Evolutionary conservation across 2,888 invertebrate genomes (phyloP), one percentile per base, ranked within the genome.

Genomic region (Agrotis exclamationis): DNA sequence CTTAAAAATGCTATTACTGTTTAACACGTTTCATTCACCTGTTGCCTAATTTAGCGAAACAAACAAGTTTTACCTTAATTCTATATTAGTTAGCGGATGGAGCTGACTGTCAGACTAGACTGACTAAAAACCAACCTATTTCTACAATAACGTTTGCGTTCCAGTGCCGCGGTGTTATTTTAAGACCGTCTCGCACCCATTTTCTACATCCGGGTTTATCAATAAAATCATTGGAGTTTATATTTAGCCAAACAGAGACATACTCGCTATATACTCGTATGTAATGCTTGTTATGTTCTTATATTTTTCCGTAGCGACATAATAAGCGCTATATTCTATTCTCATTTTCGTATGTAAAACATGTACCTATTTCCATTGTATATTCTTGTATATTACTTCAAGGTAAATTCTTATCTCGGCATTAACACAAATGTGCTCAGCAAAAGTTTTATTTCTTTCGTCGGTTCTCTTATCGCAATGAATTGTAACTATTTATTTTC

Each of bases 401-500:
- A 81, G 81, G 65, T 47, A 53, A 64, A 1, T 39, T 75, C 50
- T 80, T 80, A 77, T 77, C 77, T 80, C n/a, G 3, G 33, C 50
- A 62, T 75, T 56, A 68, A 57, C 33, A 76, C 47, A 62, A 80
- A 69, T 76, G 53, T 68, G 60, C 57, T 20, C 48, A 47, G 58
- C 64, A 76, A 70, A 71, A 70, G 50, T 68, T 63, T 76, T 58
- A 70, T 81, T 51, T 58, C 39, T 70, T 63, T 65, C 53, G 47
- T 56, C 22, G 3, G 4, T 24, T 48, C 28, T 45, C n/a, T 51
- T 69, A 75, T 75, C 75, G 56, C 60, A 60, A 54, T 54, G 13
- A 68, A 24, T 57, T 67, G 16, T 44, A 48, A 74, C n/a, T 62
- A 67, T 74, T 62, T 62, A 67, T 74, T 62, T 53, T 24, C 48